Evolutionary conservation across 2,888 invertebrate species (phyloP), one percentile per base, ranked within the genome.

Genomic region (Aphrophora alni): DNA sequence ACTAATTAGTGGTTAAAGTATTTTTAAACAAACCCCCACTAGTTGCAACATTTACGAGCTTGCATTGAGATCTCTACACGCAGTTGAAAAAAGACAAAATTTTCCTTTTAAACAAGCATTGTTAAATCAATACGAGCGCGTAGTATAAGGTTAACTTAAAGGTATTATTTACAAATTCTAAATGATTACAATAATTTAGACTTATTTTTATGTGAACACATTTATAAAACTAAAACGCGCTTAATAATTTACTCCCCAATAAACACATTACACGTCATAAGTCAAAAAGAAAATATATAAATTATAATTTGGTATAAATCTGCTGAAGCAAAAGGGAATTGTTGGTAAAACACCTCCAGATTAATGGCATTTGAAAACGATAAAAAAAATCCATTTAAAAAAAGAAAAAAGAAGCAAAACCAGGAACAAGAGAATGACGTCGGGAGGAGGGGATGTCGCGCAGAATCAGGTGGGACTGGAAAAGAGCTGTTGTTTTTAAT

Each of bases 401-500:
- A 44, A 44, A 44, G 44, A 44, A 44, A 44, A 44, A 44, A 44
- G 44, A 44, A 44, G 17, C 44, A 17, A 44, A 44, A 10, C 44
- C 14, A 44, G 44, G 14, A 44, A 44, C 44, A 44, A 44, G 44
- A 44, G 44, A 44, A 14, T 44, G 10, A 44, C 44, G 44, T 44
- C 12, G 44, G 14, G 14, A 12, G 44, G 33, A 8, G 33, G 33
- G 8, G 33, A 33, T 33, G 33, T 33, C 33, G 33, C 33, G 33
- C 33, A 33, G 33, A 70, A 24, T 24, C 70, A 70, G 70, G 70
- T 12, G 21, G 10, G 70, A 21, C 26, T 24, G 70, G 71, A 28
- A 71, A 71, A 71, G 71, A 71, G 71, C 71, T 71, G 26, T 28
- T 71, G 27, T 28, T 71, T 44, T 71, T 71, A 71, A 71, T 71